Evolutionary conservation across 1,140 invertebrate genomes (phyloP).

Genomic region (Drosophila mayri): DNA sequence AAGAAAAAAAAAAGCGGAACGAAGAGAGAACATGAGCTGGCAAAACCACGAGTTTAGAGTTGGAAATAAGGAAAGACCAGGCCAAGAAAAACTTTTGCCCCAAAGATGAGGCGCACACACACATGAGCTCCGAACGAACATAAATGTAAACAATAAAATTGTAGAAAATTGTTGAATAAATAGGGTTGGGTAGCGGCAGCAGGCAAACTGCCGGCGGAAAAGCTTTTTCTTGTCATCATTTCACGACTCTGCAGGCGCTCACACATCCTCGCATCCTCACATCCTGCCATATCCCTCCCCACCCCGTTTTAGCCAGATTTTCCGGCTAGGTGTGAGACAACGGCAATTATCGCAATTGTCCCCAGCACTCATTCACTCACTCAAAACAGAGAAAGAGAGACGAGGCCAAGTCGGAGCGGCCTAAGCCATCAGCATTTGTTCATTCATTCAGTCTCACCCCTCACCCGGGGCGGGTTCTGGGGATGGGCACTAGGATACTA

Average conservation of each 20-base stretch:
- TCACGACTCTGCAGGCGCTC: conserved; percentile 64
- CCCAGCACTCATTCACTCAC: conserved; percentile 62
- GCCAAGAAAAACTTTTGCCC: conserved; percentile 66
- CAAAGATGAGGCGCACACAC: conserved; percentile 53
- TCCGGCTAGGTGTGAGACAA: conserved; percentile 74
- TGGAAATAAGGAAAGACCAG: conserved; percentile 40
- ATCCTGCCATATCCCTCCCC: neutral
- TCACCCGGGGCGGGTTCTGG: neutral
- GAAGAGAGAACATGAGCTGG: conserved; percentile 14
- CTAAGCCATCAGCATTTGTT: conserved; percentile 72
- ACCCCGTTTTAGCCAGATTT: conserved; percentile 15
- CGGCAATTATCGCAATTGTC: conserved; percentile 83
- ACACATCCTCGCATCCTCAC: neutral
- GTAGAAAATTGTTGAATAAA: conserved; percentile 68
- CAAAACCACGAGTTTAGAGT: conserved; percentile 33
- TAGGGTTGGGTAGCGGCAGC: conserved; percentile 55
- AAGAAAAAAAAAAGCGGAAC: conserved; percentile 8
- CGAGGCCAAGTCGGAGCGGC: conserved; percentile 39
- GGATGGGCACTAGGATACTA: neutral
- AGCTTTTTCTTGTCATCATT: conserved; percentile 83
- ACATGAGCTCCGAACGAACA: conserved; percentile 50
- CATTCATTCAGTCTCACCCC: conserved; percentile 60
- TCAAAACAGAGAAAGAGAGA: conserved; percentile 33
- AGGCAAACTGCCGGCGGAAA: conserved; percentile 75
- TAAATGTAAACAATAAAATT: conserved; percentile 84